Evolutionary conservation across 2,113 vertebrate species (phyloP).

Genomic region (Scalopus aquaticus): DNA sequence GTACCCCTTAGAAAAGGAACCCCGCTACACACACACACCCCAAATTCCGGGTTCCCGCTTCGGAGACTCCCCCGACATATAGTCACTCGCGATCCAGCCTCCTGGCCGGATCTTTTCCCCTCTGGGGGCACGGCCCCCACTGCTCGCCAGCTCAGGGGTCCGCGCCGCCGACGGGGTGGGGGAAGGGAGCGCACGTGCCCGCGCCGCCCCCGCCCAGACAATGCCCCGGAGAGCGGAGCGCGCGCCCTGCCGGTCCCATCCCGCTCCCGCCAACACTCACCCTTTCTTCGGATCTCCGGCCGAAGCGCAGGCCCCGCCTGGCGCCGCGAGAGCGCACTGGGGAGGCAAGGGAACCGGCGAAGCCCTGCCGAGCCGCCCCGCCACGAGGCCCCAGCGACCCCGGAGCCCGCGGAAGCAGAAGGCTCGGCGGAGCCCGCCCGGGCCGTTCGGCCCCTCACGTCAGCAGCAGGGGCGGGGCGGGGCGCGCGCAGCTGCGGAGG

Average conservation of each 20-base stretch:
- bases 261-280: slow-evolving; percentile 55
- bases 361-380: not conserved
- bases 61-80: not conserved
- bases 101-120: not conserved
- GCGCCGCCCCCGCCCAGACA: slow-evolving; percentile 70
- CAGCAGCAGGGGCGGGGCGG: slow-evolving; percentile 56
- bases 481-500: not conserved
- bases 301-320: not conserved
- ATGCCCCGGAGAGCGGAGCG: slow-evolving; percentile 44
- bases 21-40: not conserved
- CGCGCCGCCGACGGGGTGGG: not conserved
- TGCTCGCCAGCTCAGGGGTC: not conserved
- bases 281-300: not conserved
- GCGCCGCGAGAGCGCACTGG: not conserved
- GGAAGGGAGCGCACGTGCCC: slow-evolving; percentile 63
- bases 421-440: not conserved
- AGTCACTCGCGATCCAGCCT: not conserved
- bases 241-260: not conserved
- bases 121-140: not conserved
- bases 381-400: slow-evolving; percentile 41
- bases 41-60: not conserved
- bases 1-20: not conserved
- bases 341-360: not conserved
- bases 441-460: slow-evolving; percentile 58
- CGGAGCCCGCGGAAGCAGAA: slow-evolving; percentile 37